A percentile compares a stretch with the other conserved stretches of the same genome.
phyloP scores from a whole-genome alignment of 2,888 invertebrate species.

The Caenorhabditis auriculariae region DNA sequence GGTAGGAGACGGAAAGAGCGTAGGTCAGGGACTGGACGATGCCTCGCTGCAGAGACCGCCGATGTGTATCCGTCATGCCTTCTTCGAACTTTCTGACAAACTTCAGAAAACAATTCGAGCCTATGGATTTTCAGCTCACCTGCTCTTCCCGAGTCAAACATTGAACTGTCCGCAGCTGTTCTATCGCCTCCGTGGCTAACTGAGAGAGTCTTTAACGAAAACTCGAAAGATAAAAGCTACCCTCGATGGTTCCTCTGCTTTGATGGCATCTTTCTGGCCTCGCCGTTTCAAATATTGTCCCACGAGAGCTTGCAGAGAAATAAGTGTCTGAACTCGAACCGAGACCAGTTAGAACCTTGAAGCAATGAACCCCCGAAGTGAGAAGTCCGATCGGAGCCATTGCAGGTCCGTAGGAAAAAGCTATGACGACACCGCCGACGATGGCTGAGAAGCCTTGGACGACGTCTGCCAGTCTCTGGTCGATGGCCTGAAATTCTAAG shows the following conservation, averaged over 20 bases:
- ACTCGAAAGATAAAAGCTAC: too few relatives aligned
- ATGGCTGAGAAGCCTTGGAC: constrained; percentile 41
- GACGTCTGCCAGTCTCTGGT: constrained; percentile 50
- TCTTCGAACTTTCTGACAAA: constrained; percentile 19
- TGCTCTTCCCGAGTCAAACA: constrained; percentile 63
- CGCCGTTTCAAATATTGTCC: constrained; percentile 42
- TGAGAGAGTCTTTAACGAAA: too few relatives aligned
- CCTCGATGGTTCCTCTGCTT: constrained; percentile 41
- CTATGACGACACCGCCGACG: constrained; percentile 41
- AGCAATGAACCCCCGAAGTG: constrained; percentile 20
- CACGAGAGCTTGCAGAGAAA: constrained; percentile 36
- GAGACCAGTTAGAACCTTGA: too few relatives aligned
- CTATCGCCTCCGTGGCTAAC: constrained; percentile 65
- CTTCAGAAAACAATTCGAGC: neutral
- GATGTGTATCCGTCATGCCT: constrained; percentile 30
- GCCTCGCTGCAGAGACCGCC: constrained; percentile 26
- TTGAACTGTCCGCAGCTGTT: constrained; percentile 65
- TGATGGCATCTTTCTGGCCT: constrained; percentile 35
- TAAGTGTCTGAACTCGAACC: too few relatives aligned
- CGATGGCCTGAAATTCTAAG: constrained; percentile 26
- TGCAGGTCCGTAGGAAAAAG: constrained; percentile 44
- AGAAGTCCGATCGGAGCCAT: constrained; percentile 52
- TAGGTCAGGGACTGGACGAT: constrained; percentile 38
- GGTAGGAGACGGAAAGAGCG: constrained; percentile 31
- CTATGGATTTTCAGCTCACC: too few relatives aligned